Evolutionary conservation across 2,113 vertebrate genomes (phyloP).

Genomic region (Triplophysa siluroides): DNA sequence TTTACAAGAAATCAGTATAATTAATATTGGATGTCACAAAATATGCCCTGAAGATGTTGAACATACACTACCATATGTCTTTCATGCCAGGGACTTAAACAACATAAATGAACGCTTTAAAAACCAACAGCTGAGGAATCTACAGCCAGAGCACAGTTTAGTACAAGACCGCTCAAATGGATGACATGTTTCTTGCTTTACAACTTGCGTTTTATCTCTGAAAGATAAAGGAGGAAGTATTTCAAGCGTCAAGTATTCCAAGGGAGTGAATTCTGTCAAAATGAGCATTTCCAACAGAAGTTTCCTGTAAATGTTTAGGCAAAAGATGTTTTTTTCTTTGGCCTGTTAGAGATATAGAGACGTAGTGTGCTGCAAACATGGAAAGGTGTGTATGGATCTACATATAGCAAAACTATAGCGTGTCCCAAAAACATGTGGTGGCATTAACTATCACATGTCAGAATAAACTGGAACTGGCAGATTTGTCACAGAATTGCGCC

Average conservation of each 20-base stretch:
- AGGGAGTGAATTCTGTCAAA: neutral
- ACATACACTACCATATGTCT: constrained; percentile 5
- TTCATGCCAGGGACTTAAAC: neutral
- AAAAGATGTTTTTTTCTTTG: neutral
- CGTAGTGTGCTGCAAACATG: neutral
- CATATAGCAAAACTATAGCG: no score
- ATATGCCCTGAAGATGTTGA: neutral
- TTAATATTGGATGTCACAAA: constrained; percentile 12
- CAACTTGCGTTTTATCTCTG: neutral
- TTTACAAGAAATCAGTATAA: neutral
- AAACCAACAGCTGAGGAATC: constrained; percentile 33
- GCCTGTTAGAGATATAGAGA: neutral
- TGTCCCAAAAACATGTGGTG: no score
- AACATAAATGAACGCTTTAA: neutral
- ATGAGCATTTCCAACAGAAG: neutral
- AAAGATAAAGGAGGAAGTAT: neutral
- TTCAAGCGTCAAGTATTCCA: neutral
- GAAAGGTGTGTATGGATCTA: no score
- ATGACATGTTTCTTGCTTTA: constrained; percentile 13
- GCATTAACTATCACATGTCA: no score
- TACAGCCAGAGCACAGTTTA: neutral
- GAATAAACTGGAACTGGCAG: no score
- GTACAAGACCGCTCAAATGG: constrained; percentile 48
- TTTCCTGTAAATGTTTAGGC: neutral
- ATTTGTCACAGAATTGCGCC: no score